A percentile compares a stretch with the other conserved stretches of the same genome.
Evolutionary conservation across 2,797 vertebrate species (phyloP).

Genomic region (Tragelaphus eurycerus): DNA sequence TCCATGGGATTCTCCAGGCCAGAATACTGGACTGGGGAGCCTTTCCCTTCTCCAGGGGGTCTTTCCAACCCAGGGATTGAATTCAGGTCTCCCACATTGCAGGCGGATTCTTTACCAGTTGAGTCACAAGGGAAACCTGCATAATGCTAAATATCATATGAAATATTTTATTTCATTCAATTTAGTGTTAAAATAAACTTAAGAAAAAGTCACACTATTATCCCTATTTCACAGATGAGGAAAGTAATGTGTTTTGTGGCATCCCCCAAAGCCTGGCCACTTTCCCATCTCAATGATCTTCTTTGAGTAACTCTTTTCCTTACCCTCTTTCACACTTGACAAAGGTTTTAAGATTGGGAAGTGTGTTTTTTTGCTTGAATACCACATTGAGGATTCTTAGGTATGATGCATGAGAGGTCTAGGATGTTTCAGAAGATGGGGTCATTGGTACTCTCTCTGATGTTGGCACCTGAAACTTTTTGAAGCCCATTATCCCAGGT

Average conservation of each 20-base stretch:
- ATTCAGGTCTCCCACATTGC: background rate
- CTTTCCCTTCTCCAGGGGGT: background rate
- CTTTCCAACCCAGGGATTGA: background rate
- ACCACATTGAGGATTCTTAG: background rate
- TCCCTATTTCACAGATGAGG: background rate
- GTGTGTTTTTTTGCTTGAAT: background rate
- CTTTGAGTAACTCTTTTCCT: background rate
- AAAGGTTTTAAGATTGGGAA: background rate
- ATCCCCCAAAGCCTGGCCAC: background rate
- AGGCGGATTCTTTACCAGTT: background rate
- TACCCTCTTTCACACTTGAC: background rate
- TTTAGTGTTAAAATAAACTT: background rate
- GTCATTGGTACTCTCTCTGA: background rate
- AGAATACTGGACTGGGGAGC: background rate
- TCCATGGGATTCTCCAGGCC: background rate
- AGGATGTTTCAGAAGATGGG: background rate
- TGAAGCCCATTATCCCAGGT: constrained; percentile 31
- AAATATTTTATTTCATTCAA: background rate
- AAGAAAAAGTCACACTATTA: background rate
- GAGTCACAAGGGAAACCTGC: background rate
- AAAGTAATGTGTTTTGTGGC: background rate
- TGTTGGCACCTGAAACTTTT: background rate
- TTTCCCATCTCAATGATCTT: background rate
- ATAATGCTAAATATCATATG: background rate
- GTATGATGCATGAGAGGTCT: background rate